Base-by-base conservation (phyloP, 2,888 invertebrate species). In the Aphidoletes aphidimyza region DNA sequence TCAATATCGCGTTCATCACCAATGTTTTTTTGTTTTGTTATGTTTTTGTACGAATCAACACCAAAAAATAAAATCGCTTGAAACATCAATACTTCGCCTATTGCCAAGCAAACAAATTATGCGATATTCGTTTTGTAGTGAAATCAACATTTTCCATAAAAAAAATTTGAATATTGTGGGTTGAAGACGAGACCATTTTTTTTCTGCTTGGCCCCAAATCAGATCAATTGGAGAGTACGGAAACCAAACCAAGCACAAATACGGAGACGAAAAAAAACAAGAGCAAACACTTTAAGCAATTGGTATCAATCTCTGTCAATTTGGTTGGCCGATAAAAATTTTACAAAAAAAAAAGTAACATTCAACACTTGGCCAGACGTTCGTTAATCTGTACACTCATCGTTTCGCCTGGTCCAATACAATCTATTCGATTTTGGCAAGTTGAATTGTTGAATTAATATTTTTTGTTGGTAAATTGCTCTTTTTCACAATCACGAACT, bases 1-100 rank as follows among this genome's bases (percentile, higher is more conserved):
- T 69, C 11, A 30, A 69, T 69, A 69, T 69, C 69, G n/a, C n/a
- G 69, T 30, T 69, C 69, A 69, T 30, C 69, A 69, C 69, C 11
- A 30, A 30, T 69, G 6, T 42, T 42, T n/a, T n/a, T n/a, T n/a
- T n/a, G n/a, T n/a, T n/a, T n/a, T n/a, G n/a, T n/a, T n/a, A n/a
- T 42, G 42, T 14, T 6, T 42, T 42, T 42, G 8, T 9, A 42
- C 42, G 14, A 6, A 42, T 42, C 42, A 14, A 14, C 8, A 9
- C 42, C 14, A 42, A 6, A 42, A 14, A 42, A 42, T 9, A 14
- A 42, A 42, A 42, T 42, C 42, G 14, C 6, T 42, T 14, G 42
- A 14, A 42, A 42, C 42, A 42, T 54, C 1, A 54, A 54, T 54
- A 14, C 22, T 22, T 22, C 3, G 54, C 54, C 54, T 54, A 9